Conservation (phyloP, 2,113 vertebrate species). For the Xiphophorus hellerii region DNA sequence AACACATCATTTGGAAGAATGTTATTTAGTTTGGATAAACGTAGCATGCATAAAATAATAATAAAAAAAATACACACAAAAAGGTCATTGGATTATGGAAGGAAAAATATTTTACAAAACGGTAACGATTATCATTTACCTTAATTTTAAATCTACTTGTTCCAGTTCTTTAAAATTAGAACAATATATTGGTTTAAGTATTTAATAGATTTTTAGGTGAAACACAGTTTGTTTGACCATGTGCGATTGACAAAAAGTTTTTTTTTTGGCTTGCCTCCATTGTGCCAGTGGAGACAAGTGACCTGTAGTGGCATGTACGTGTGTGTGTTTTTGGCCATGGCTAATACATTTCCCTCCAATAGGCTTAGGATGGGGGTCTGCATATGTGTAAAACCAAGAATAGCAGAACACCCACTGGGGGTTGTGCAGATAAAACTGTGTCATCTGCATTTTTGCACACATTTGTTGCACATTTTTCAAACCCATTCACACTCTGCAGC, state of each 20-base stretch:
- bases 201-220: not conserved
- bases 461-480: conserved; percentile 45
- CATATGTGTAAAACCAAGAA: conserved; percentile 48
- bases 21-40: too few relatives aligned
- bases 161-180: not conserved
- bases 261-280: not conserved
- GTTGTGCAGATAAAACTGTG: conserved; percentile 47
- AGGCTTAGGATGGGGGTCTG: conserved; percentile 54
- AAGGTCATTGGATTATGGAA: too few relatives aligned
- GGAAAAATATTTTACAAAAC: too few relatives aligned
- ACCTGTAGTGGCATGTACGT: conserved; percentile 63
- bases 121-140: too few relatives aligned
- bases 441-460: conserved; percentile 48
- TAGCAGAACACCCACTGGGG: conserved; percentile 40
- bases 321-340: conserved; percentile 60
- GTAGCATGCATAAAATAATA: too few relatives aligned
- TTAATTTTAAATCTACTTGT: not conserved
- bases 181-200: not conserved
- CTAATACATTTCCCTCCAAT: conserved; percentile 51
- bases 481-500: conserved; percentile 29
- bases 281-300: conserved; percentile 33
- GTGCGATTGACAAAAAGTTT: not conserved
- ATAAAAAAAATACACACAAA: too few relatives aligned
- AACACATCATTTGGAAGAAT: too few relatives aligned
- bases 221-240: not conserved